These are phyloP conservation scores for Pilophorus perplexus DNA, from an alignment of 2,888 invertebrate genomes.

Conservation along the genomic window DNA sequence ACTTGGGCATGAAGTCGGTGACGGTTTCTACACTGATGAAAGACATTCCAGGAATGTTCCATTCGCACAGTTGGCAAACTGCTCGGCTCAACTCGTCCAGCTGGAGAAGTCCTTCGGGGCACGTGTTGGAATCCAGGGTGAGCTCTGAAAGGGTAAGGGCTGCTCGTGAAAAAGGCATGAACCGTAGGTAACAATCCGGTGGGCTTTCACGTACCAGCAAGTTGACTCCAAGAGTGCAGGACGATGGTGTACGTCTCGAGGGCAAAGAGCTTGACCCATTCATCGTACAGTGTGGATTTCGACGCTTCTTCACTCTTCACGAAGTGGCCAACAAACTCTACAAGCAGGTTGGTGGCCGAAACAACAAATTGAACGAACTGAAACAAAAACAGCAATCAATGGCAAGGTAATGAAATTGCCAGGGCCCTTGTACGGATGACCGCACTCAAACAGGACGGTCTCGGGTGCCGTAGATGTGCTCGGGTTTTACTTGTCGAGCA, in stretches of 20 bases:
- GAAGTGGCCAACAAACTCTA: conserved; percentile 52
- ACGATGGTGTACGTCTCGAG: conserved; percentile 61
- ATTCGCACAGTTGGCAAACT: conserved; percentile 26
- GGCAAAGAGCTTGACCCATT: conserved; percentile 77
- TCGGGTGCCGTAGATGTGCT: too few relatives aligned
- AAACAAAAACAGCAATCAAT: too few relatives aligned
- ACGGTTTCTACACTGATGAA: conserved; percentile 5
- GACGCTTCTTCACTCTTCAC: conserved; percentile 46
- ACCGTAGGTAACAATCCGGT: neutral
- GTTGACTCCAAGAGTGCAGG: conserved; percentile 57
- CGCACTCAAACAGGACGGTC: too few relatives aligned
- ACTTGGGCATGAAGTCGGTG: conserved; percentile 16
- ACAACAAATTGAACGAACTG: conserved; percentile 38
- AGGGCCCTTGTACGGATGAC: too few relatives aligned
- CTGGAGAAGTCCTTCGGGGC: conserved; percentile 20
- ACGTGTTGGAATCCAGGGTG: conserved; percentile 7
- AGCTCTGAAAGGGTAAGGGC: too few relatives aligned
- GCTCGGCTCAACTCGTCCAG: conserved; percentile 25
- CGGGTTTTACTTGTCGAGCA: too few relatives aligned
- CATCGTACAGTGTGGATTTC: conserved; percentile 53
- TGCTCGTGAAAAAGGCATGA: neutral
- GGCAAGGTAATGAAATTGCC: too few relatives aligned
- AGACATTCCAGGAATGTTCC: conserved; percentile 5
- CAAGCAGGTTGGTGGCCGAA: conserved; percentile 56
- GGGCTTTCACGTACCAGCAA: conserved; percentile 52